Conservation (phyloP, 2,113 vertebrate genomes). For the Myotis lucifugus region DNA sequence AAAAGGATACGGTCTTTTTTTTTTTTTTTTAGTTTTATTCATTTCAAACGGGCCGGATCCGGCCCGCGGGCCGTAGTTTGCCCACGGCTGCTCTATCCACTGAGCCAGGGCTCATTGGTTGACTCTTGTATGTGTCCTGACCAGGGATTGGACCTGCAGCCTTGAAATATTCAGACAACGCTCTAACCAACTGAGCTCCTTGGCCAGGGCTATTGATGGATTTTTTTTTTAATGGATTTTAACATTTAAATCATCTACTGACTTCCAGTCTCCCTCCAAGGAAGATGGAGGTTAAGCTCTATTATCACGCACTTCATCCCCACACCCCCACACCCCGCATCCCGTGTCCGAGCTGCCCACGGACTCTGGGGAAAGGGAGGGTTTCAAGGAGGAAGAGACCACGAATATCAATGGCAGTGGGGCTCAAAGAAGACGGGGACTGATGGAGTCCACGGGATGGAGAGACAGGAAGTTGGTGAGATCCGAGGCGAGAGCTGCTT, state of each 20-base stretch:
- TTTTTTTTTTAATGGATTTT: not conserved
- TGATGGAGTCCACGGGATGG: not conserved
- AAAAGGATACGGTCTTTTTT: too few relatives aligned
- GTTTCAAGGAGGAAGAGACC: not conserved
- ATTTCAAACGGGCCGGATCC: too few relatives aligned
- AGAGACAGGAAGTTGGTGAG: not conserved
- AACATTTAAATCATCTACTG: not conserved
- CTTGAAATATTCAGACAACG: too few relatives aligned
- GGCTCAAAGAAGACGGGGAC: not conserved
- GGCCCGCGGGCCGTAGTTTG: too few relatives aligned
- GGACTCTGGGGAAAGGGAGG: not conserved
- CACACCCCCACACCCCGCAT: too few relatives aligned
- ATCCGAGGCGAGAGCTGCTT: not conserved
- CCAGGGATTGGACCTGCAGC: too few relatives aligned
- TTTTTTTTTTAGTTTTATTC: too few relatives aligned
- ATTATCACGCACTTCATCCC: not conserved
- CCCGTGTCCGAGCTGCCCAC: not conserved
- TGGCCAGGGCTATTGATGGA: not conserved
- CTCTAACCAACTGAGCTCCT: too few relatives aligned
- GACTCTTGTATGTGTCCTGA: too few relatives aligned
- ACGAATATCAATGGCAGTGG: rapidly evolving
- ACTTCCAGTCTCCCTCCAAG: not conserved
- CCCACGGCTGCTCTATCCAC: too few relatives aligned
- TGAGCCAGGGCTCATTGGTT: too few relatives aligned
- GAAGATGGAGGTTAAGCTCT: not conserved